Evolutionary conservation across 2,797 vertebrate genomes (phyloP).

Genomic region (Meriones psammophilus): DNA sequence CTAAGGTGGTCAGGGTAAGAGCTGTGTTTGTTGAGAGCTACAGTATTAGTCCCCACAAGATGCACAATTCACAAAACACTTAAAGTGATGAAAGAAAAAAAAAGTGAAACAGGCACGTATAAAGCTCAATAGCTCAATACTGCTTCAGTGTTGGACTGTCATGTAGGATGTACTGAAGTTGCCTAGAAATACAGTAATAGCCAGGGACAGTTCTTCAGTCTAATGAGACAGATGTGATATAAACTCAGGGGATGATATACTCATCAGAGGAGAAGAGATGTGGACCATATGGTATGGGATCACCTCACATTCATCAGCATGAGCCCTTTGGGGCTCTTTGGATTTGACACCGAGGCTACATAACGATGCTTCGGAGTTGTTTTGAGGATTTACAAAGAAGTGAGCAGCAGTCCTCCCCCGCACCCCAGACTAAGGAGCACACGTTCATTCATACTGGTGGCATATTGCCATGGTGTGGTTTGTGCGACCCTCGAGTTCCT

Average conservation of each 20-base stretch:
- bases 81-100: constrained; percentile 35
- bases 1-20: background rate
- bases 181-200: constrained; percentile 11
- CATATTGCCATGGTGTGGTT: background rate
- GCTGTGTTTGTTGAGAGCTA: constrained; percentile 5
- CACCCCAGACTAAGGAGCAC: background rate
- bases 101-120: background rate
- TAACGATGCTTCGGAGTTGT: background rate
- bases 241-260: background rate
- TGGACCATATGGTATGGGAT: constrained; percentile 33
- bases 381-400: background rate
- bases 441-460: background rate
- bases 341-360: constrained; percentile 21
- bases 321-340: background rate
- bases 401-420: background rate
- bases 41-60: background rate
- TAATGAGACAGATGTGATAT: constrained; percentile 62
- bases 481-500: background rate
- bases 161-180: constrained; percentile 46
- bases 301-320: background rate
- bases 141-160: constrained; percentile 44
- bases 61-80: background rate
- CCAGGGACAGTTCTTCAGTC: constrained; percentile 30
- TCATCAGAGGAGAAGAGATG: constrained; percentile 46
- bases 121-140: constrained; percentile 22